Conservation (phyloP, 1,140 invertebrate species). For the Drosophila nigrodunni region DNA sequence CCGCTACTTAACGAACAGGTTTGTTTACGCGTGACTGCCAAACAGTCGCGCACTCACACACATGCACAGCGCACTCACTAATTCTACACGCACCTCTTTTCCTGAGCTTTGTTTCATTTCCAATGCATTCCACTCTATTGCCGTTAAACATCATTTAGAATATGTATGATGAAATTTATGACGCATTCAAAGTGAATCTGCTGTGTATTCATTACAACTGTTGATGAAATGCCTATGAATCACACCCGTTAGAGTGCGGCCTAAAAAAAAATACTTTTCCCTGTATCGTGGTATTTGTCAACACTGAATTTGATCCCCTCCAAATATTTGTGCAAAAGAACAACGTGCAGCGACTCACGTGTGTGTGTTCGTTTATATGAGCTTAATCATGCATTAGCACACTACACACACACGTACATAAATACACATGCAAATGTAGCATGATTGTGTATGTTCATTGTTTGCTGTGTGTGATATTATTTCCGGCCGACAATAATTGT, state of each 20-base stretch:
- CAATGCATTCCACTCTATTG: conserved; percentile 29
- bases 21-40: conserved; percentile 50
- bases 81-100: neutral
- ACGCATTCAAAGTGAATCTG: conserved; percentile 13
- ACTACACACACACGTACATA: neutral
- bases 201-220: neutral
- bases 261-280: conserved; percentile 1
- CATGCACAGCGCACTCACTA: conserved; percentile 6
- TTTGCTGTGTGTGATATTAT: conserved; percentile 28
- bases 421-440: neutral
- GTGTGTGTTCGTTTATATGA: neutral
- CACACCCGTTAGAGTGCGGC: neutral
- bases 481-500: conserved; percentile 41
- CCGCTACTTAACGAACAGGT: conserved; percentile 39
- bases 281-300: conserved; percentile 13
- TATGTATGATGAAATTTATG: conserved; percentile 23
- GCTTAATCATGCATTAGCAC: neutral
- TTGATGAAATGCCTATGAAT: conserved; percentile 32
- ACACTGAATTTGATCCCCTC: neutral
- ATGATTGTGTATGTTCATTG: neutral
- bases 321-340: neutral
- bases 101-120: conserved; percentile 23
- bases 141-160: neutral
- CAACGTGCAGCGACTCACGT: conserved; percentile 11
- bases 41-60: conserved; percentile 4